Evolutionary conservation across 1,140 invertebrate genomes (phyloP).

Genomic region (Ptiloglossa arizonensis): DNA sequence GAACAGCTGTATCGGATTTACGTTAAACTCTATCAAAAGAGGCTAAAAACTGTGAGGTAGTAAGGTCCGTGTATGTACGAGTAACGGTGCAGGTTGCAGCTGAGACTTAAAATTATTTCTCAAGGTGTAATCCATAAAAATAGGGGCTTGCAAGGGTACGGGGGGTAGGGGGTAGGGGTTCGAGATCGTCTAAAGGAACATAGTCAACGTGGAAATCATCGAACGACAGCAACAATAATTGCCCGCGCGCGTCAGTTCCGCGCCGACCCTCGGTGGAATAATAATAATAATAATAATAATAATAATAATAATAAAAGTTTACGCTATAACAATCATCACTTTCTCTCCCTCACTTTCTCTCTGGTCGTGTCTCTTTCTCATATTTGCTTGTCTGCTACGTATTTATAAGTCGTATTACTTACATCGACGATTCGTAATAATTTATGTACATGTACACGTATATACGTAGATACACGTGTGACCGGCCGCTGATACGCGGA

Average conservation of each 20-base stretch:
- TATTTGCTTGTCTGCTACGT: slow-evolving; percentile 11
- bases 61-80: neutral
- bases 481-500: neutral
- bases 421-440: slow-evolving; percentile 74
- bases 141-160: neutral
- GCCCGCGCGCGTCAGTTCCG: neutral
- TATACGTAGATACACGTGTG: slow-evolving; percentile 44
- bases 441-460: slow-evolving; percentile 69
- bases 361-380: slow-evolving; percentile 2
- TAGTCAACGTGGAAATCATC: slow-evolving; percentile 7
- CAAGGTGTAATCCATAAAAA: neutral
- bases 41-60: neutral
- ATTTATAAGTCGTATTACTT: slow-evolving; percentile 55
- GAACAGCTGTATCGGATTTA: neutral
- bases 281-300: too few relatives aligned
- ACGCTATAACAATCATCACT: slow-evolving; percentile 34
- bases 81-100: neutral
- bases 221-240: slow-evolving; percentile 2
- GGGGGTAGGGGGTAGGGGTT: too few relatives aligned
- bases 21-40: neutral
- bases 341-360: slow-evolving; percentile 12
- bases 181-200: neutral
- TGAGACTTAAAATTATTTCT: neutral
- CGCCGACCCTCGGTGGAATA: neutral
- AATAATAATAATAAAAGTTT: slow-evolving; percentile 18